Conservation (phyloP, 2,888 invertebrate genomes). For the Hymenopus coronatus region DNA sequence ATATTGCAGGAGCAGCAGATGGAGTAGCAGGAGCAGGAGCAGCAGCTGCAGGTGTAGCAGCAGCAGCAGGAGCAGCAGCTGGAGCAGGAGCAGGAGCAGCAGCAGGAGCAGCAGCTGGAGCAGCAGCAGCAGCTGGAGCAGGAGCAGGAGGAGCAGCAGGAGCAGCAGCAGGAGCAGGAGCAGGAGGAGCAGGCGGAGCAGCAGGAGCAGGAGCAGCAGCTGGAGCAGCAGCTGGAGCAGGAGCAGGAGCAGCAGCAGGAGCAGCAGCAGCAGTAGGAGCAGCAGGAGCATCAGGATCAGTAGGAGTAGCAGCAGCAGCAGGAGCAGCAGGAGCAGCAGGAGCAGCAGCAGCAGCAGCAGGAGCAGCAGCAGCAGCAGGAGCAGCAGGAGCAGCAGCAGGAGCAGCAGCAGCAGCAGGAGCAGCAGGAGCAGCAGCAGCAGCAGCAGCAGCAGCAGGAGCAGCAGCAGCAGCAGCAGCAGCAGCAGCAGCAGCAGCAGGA, state of each 20-base stretch:
- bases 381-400: background rate
- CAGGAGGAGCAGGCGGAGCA: too few species aligned
- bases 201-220: background rate
- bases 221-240: background rate
- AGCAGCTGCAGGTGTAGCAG: too few species aligned
- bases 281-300: background rate
- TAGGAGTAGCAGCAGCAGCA: constrained; percentile 2
- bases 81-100: background rate
- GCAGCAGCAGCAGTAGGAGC: too few species aligned
- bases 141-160: background rate
- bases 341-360: background rate
- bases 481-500: too few species aligned
- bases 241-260: background rate
- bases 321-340: constrained; percentile 1
- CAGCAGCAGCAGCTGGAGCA: background rate
- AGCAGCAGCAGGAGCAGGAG: background rate
- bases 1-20: too few species aligned
- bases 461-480: too few species aligned
- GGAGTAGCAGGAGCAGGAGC: too few species aligned
- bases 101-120: background rate
- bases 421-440: background rate
- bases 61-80: too few species aligned
- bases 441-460: too few species aligned
- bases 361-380: background rate
- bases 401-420: background rate